phyloP scores from a whole-genome alignment of 2,113 vertebrate genomes.

The Terrapene triunguis region DNA sequence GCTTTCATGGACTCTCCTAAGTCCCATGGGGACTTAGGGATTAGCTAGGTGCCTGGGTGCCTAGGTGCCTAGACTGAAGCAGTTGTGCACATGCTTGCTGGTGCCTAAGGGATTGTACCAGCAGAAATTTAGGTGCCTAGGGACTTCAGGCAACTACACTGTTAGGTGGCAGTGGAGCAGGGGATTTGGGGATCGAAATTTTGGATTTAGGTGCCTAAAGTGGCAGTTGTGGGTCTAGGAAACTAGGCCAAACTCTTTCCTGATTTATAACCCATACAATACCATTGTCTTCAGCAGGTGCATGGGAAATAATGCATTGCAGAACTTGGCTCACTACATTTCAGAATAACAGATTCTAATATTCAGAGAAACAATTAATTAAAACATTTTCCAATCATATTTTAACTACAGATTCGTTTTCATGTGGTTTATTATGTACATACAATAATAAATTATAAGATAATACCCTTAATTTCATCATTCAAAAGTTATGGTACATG shows the following conservation, averaged over 20 bases:
- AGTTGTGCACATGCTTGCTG: no score
- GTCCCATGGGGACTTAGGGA: no score
- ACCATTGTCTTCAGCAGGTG: background rate
- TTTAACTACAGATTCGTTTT: background rate
- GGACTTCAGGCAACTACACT: no score
- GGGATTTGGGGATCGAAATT: no score
- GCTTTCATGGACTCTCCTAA: background rate
- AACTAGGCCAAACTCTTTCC: background rate
- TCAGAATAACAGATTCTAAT: background rate
- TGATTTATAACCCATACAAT: background rate
- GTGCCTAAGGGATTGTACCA: no score
- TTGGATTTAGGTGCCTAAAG: no score
- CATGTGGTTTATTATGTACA: background rate
- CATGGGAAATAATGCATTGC: background rate
- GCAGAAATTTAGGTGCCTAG: no score
- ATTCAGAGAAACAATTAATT: background rate
- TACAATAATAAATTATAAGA: rapidly evolving
- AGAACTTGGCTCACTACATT: background rate
- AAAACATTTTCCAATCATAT: background rate
- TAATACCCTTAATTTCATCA: background rate
- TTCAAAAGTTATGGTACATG: background rate
- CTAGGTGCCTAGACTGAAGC: no score
- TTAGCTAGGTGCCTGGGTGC: no score
- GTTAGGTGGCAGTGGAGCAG: no score
- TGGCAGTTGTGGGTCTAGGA: no score